Conservation (phyloP, 2,113 vertebrate genomes). For the Seriola dumerili region DNA sequence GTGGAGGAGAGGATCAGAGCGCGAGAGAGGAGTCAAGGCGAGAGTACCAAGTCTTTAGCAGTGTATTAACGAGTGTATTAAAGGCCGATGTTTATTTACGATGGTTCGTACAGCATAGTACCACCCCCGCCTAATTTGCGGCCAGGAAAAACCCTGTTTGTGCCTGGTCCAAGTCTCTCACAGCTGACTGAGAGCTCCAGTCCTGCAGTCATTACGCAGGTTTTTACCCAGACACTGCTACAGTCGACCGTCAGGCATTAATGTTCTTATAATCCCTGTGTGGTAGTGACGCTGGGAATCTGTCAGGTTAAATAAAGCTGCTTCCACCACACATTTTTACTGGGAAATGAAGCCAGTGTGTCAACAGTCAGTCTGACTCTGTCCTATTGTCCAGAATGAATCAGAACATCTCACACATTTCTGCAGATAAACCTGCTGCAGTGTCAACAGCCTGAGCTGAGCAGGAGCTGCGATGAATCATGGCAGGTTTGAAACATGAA, state of each 20-base stretch:
- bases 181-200: too few species aligned
- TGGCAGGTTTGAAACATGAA: background rate
- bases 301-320: constrained; percentile 12
- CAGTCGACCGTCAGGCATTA: background rate
- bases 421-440: constrained; percentile 4
- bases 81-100: too few species aligned
- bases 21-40: too few species aligned
- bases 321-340: background rate
- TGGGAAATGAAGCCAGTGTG: background rate
- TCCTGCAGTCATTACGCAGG: too few species aligned
- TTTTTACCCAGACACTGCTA: background rate
- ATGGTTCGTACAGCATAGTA: too few species aligned
- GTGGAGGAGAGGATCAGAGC: too few species aligned
- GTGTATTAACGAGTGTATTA: too few species aligned
- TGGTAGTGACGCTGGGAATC: background rate
- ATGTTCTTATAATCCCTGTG: constrained; percentile 24
- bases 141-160: too few species aligned
- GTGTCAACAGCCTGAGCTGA: background rate
- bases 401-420: background rate
- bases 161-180: too few species aligned
- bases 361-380: constrained; percentile 3
- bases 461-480: background rate
- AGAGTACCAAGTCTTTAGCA: too few species aligned
- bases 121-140: too few species aligned
- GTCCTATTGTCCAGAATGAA: background rate